Percentiles rank a stretch among this genome's conserved stretches.
These are phyloP conservation scores for Drosophila hydei DNA, from an alignment of 1,140 invertebrate species.

Conservation along the genomic window DNA sequence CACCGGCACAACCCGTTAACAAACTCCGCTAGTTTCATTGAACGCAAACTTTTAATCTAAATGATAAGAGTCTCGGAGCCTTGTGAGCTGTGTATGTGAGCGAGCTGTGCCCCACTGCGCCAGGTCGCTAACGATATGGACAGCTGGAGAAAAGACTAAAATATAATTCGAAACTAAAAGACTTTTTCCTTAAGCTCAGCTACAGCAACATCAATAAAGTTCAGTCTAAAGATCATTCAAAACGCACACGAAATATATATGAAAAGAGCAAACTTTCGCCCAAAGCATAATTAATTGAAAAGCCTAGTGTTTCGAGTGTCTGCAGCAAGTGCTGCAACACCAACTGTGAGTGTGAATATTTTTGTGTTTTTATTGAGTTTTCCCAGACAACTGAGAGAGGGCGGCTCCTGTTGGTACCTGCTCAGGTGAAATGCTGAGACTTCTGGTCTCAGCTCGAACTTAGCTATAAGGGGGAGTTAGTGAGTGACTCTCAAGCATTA, in stretches of 20 bases:
- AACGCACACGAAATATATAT: background rate
- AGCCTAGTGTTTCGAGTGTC: background rate
- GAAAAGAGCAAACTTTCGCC: background rate
- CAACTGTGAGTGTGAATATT: background rate
- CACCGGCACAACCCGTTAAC: constrained; percentile 13
- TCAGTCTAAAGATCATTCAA: background rate
- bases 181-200: too few relatives aligned
- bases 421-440: too few relatives aligned
- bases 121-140: background rate
- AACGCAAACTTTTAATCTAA: constrained; percentile 52
- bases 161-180: too few relatives aligned
- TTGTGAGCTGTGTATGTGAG: background rate
- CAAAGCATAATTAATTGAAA: background rate
- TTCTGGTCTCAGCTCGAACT: too few relatives aligned
- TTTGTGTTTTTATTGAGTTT: background rate
- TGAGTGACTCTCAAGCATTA: too few relatives aligned
- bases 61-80: constrained; percentile 21
- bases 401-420: too few relatives aligned
- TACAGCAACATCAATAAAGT: background rate
- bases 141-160: background rate
- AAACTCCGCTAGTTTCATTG: constrained; percentile 43
- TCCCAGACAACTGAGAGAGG: too few relatives aligned
- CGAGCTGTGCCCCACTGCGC: too few relatives aligned
- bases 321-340: background rate
- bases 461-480: too few relatives aligned